Evolutionary conservation across 2,113 vertebrate genomes (phyloP), one percentile per base, ranked within the genome.

Genomic region (Caracal caracal): DNA sequence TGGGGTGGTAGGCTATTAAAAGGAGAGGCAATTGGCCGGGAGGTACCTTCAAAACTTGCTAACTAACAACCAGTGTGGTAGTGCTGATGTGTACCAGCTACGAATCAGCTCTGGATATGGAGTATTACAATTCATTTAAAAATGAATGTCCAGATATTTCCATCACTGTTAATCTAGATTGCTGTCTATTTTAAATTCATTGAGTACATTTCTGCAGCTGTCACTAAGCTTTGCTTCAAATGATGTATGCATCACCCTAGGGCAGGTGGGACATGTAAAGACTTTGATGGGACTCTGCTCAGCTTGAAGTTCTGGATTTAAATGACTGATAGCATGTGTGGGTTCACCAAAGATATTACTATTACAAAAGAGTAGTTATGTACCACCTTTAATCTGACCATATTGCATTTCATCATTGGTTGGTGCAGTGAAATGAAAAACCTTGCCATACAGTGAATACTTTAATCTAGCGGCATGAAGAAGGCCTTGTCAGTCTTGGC

Each of bases 401-500:
- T 98, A 98, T 99, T 98, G 97, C 96, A 96, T 99, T 98, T 99
- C 98, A 98, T 98, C 98, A 95, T 98, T 95, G 98, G 94, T 97
- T 88, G 71, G 95, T 92, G 95, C 92, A 97, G 84, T 99, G 99
- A 98, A 99, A 99, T 96, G 90, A 97, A 98, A 98, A 47, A 95
- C 98, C 93, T 82, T 91, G 92, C 66, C 93, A 97, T 98, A 97
- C 95, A 96, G 90, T 97, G 98, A 97, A 94, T 97, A 97, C 97
- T 98, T 98, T 97, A 98, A 98, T 99, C 98, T 98, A 90, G 98
- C 93, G 95, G 97, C 97, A 95, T 97, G 98, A 98, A 71, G 66
- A 97, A 98, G 81, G 93, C 89, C 96, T 97, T 98, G 98, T 97
- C 98, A 98, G 96, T 98, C 97, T 97, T 94, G 97, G 95, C 97